Percentiles rank a stretch among this genome's conserved stretches.
Conservation (phyloP, 2,113 vertebrate species). For the Passer montanus region DNA sequence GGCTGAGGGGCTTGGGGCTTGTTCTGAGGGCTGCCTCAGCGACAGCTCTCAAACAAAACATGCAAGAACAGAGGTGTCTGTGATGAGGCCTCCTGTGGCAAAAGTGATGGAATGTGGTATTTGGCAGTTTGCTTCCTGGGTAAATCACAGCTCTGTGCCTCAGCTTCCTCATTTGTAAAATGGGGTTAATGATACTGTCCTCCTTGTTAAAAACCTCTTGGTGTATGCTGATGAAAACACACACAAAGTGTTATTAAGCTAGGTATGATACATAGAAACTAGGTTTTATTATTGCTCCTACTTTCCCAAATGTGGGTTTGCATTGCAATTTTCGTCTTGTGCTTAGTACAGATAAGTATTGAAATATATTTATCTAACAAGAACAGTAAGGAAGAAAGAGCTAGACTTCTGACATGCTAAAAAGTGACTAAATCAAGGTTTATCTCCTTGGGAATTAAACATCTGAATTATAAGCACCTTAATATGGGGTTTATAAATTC, state of each 20-base stretch:
- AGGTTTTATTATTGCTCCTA: background rate
- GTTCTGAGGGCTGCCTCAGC: background rate
- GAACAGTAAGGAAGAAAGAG: background rate
- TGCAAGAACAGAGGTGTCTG: background rate
- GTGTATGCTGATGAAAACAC: background rate
- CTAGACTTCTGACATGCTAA: background rate
- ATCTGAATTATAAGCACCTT: constrained; percentile 1
- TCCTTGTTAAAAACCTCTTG: constrained; percentile 38
- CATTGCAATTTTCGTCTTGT: background rate
- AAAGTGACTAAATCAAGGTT: constrained; percentile 10
- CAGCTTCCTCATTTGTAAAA: constrained; percentile 38
- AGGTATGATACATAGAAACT: background rate
- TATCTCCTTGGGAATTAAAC: background rate
- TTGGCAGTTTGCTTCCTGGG: background rate
- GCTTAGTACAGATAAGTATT: background rate
- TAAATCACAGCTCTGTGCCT: constrained; percentile 53
- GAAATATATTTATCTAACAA: background rate
- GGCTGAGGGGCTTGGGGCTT: background rate
- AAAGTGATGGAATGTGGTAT: background rate
- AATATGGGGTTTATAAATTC: background rate
- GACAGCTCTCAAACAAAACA: accelerated
- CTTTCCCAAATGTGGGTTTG: background rate
- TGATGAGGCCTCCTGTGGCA: background rate
- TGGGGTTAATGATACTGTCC: constrained; percentile 36
- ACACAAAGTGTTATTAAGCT: background rate